Conservation (phyloP, 1,140 invertebrate species). For the Lycorma delicatula region DNA sequence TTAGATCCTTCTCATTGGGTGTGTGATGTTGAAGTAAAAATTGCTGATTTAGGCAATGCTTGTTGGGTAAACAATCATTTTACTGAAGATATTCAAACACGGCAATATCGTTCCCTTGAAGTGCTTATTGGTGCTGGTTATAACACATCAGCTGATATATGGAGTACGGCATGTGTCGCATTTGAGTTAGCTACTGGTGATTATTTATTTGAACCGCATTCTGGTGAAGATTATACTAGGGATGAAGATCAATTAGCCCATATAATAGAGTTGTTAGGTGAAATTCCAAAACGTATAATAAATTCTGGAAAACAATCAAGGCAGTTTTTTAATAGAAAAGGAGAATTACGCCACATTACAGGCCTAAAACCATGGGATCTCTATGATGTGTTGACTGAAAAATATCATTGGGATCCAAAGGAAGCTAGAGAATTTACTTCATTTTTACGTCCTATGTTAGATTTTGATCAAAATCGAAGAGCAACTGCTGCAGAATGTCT, state of each 20-base stretch:
- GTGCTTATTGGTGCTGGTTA: slow-evolving; percentile 92
- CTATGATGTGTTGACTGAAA: slow-evolving; percentile 86
- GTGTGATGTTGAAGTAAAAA: slow-evolving; percentile 54
- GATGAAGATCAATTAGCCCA: slow-evolving; percentile 99
- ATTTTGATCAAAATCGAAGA: slow-evolving; percentile 81
- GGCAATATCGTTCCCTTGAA: slow-evolving; percentile 95
- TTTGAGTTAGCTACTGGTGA: slow-evolving; percentile 98
- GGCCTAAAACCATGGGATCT: slow-evolving; percentile 91
- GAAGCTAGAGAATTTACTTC: slow-evolving; percentile 84
- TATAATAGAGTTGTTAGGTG: slow-evolving; percentile 93
- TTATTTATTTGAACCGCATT: slow-evolving; percentile 98
- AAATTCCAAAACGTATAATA: slow-evolving; percentile 86
- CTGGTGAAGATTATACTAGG: slow-evolving; percentile 72
- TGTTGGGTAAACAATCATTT: slow-evolving; percentile 96
- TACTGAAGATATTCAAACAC: slow-evolving; percentile 98
- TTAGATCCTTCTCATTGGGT: background rate
- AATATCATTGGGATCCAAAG: slow-evolving; percentile 83
- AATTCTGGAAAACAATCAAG: slow-evolving; percentile 84
- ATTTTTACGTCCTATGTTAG: slow-evolving; percentile 91
- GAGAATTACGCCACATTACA: slow-evolving; percentile 83
- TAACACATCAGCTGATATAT: slow-evolving; percentile 91
- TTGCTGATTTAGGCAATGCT: slow-evolving; percentile 73
- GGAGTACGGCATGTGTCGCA: slow-evolving; percentile 99
- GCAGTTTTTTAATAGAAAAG: slow-evolving; percentile 88
- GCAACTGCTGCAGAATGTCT: slow-evolving; percentile 91